A percentile compares a stretch with the other conserved stretches of the same genome.
These are phyloP conservation scores for Aspidiotus destructor DNA, from an alignment of 2,888 invertebrate genomes.

Conservation along the genomic window DNA sequence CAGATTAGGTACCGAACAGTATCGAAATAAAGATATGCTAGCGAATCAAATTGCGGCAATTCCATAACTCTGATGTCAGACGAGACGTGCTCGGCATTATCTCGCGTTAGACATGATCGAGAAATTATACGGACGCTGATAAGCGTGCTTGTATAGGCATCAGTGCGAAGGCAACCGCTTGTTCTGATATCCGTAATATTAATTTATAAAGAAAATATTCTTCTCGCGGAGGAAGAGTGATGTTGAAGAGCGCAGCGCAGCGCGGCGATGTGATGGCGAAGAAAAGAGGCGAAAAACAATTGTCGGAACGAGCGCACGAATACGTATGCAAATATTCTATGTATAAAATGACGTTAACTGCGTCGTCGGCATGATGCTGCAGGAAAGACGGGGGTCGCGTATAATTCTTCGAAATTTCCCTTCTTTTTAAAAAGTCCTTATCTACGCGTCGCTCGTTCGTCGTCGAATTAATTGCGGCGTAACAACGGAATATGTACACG, in stretches of 20 bases:
- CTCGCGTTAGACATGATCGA: too few relatives aligned
- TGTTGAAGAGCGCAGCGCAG: background rate
- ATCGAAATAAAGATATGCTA: too few relatives aligned
- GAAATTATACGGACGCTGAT: too few relatives aligned
- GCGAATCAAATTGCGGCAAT: too few relatives aligned
- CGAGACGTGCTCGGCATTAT: too few relatives aligned
- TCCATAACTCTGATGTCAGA: too few relatives aligned
- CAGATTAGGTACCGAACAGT: too few relatives aligned
- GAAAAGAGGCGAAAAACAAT: background rate
- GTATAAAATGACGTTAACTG: background rate
- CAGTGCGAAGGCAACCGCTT: too few relatives aligned
- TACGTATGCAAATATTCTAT: background rate
- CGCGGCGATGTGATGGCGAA: background rate
- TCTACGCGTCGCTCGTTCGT: background rate
- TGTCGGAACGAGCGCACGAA: background rate
- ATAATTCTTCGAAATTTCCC: background rate
- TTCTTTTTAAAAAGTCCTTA: background rate
- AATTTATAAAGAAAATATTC: background rate
- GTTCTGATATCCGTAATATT: too few relatives aligned
- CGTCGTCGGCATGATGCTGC: background rate
- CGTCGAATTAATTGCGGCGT: constrained; percentile 4
- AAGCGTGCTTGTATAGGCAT: too few relatives aligned
- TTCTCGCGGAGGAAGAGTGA: background rate
- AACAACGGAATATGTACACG: too few relatives aligned
- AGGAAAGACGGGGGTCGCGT: background rate